Evolutionary conservation across 2,888 invertebrate species (phyloP).

Genomic region (Cataglyphis albicans): DNA sequence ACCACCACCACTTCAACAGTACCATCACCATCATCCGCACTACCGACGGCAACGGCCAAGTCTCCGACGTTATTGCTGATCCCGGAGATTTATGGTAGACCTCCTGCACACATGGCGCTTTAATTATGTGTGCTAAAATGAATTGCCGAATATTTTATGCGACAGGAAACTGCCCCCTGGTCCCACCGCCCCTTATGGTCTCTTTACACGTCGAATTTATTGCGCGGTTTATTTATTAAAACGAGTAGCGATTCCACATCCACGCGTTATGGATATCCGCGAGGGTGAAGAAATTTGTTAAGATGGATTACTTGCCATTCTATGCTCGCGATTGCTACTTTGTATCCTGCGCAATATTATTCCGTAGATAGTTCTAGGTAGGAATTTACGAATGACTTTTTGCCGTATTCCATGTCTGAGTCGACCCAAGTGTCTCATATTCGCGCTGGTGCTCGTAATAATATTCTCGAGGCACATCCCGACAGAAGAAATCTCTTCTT

Average conservation of each 20-base stretch:
- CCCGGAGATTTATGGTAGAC: conserved; percentile 83
- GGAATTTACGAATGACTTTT: conserved; percentile 32
- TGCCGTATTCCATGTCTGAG: conserved; percentile 14
- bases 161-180: conserved; percentile 65
- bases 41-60: conserved; percentile 79
- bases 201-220: conserved; percentile 65
- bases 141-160: conserved; percentile 84
- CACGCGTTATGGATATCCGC: not conserved
- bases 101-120: conserved; percentile 84
- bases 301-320: not conserved
- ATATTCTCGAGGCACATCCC: conserved; percentile 63
- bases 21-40: conserved; percentile 71
- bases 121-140: conserved; percentile 84
- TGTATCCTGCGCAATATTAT: not conserved
- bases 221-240: conserved; percentile 65
- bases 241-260: conserved; percentile 39
- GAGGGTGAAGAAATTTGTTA: conserved; percentile 1
- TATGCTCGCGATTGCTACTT: not conserved
- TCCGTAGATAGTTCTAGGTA: not conserved
- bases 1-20: conserved; percentile 59
- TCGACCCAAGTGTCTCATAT: conserved; percentile 30
- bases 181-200: conserved; percentile 42
- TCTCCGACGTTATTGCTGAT: conserved; percentile 85
- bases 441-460: conserved; percentile 55
- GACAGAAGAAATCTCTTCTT: conserved; percentile 60